These are phyloP conservation scores for Hydraecia micacea DNA, from an alignment of 2,888 invertebrate genomes.

Conservation along the genomic window DNA sequence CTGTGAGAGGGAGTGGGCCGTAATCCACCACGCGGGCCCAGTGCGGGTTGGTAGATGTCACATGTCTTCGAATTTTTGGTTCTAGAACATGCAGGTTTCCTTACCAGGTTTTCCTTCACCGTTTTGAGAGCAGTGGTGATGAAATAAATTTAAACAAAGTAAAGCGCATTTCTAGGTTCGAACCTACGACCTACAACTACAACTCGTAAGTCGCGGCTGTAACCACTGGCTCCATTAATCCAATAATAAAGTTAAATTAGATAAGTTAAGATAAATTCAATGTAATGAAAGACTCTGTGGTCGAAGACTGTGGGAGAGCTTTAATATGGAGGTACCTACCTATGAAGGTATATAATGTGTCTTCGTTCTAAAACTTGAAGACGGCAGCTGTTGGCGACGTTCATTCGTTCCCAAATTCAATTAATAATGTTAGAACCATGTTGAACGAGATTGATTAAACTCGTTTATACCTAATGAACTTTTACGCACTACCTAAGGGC, in stretches of 20 bases:
- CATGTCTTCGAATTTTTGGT: too few species aligned
- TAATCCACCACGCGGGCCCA: too few species aligned
- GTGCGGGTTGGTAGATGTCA: too few species aligned
- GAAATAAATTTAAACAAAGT: too few species aligned
- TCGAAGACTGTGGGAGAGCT: background rate
- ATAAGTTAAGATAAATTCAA: background rate
- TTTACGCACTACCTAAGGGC: conserved; percentile 11
- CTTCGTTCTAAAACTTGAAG: background rate
- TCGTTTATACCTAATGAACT: conserved; percentile 35
- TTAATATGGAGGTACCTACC: background rate
- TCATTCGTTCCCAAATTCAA: conserved; percentile 44
- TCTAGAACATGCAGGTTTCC: too few species aligned
- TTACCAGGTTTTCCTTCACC: too few species aligned
- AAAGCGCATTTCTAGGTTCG: too few species aligned
- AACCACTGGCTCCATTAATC: background rate
- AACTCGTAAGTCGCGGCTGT: too few species aligned
- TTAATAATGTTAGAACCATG: conserved; percentile 39
- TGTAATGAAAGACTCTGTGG: background rate
- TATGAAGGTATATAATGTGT: background rate
- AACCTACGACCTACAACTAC: too few species aligned
- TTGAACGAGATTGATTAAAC: conserved; percentile 45
- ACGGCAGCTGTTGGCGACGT: conserved; percentile 28
- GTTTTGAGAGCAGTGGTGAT: too few species aligned
- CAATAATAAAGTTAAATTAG: background rate
- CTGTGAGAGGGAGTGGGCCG: too few species aligned